Conservation (phyloP, 2,888 invertebrate genomes). For the Ochlodes sylvanus region DNA sequence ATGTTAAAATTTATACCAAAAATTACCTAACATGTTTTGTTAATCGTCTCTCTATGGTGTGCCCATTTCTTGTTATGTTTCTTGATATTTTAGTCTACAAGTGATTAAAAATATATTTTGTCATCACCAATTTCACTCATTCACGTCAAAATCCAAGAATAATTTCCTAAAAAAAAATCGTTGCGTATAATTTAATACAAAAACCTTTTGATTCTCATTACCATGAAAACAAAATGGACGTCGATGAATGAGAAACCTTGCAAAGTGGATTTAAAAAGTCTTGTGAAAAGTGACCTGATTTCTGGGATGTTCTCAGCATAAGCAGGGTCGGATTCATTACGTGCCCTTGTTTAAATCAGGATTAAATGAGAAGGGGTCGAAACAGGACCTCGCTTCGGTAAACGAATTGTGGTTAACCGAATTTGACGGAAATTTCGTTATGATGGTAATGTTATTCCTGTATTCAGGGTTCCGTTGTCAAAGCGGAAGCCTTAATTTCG, state of each 20-base stretch:
- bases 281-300: slow-evolving; percentile 29
- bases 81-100: too few relatives aligned
- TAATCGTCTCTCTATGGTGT: too few relatives aligned
- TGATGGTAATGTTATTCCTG: neutral
- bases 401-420: slow-evolving; percentile 3
- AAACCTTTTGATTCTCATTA: neutral
- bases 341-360: slow-evolving; percentile 35
- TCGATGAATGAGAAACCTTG: neutral
- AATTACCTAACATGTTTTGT: too few relatives aligned
- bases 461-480: neutral
- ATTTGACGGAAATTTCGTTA: neutral
- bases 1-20: too few relatives aligned
- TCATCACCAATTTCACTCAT: too few relatives aligned
- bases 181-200: too few relatives aligned
- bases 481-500: too few relatives aligned
- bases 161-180: too few relatives aligned
- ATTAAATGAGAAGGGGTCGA: slow-evolving; percentile 33
- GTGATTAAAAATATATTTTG: too few relatives aligned
- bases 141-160: too few relatives aligned
- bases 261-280: neutral
- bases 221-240: neutral
- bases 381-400: slow-evolving; percentile 19
- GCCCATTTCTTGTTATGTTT: too few relatives aligned
- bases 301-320: slow-evolving; percentile 19
- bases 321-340: slow-evolving; percentile 27